Evolutionary conservation across 2,113 vertebrate genomes (phyloP).

Genomic region (Anser brachyrhynchus): DNA sequence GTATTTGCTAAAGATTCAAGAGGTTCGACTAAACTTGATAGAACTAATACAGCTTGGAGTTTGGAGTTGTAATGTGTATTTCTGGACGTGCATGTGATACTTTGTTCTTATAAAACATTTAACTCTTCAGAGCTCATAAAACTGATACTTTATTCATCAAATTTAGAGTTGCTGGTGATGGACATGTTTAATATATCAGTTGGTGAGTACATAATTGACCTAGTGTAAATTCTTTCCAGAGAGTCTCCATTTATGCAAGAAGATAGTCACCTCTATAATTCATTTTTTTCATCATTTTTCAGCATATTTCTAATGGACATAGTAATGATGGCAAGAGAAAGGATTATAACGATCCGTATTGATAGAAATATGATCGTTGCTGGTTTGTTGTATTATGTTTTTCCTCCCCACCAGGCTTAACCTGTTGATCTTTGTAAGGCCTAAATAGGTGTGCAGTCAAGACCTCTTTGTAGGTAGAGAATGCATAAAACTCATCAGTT

Average conservation of each 20-base stretch:
- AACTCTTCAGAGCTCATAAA: not conserved
- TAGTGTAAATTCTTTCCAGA: not conserved
- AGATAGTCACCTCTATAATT: not conserved
- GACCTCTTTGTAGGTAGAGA: not conserved
- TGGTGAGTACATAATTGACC: not conserved
- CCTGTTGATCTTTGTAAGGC: not conserved
- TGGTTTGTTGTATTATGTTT: not conserved
- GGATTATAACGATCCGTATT: not conserved
- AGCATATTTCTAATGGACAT: not conserved
- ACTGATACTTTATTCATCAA: not conserved
- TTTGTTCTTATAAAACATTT: not conserved
- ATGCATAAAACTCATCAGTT: not conserved
- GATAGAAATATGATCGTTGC: not conserved
- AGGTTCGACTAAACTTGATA: not conserved
- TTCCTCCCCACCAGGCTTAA: not conserved
- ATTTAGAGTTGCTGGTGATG: not conserved
- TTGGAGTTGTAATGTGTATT: not conserved
- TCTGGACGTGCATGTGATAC: not conserved
- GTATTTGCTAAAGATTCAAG: not conserved
- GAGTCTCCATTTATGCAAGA: not conserved
- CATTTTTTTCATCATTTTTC: not conserved
- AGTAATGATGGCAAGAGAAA: not conserved
- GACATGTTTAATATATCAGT: not conserved
- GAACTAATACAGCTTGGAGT: not conserved
- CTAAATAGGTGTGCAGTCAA: not conserved